Evolutionary conservation across 2,888 invertebrate species (phyloP), one percentile per base, ranked within the genome.

Genomic region (Chloroclysta siterata): DNA sequence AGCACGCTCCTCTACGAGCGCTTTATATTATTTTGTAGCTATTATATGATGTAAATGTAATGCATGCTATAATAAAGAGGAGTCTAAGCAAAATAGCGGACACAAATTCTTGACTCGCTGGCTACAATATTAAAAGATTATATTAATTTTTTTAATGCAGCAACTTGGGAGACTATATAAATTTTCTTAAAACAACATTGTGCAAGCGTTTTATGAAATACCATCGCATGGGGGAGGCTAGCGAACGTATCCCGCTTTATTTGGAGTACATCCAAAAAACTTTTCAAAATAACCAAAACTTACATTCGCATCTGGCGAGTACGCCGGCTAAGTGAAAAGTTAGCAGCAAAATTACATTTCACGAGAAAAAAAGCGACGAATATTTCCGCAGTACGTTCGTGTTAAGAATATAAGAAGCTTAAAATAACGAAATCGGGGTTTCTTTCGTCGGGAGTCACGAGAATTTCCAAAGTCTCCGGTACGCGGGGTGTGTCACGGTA

Each of bases 361-460:
- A 72, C 65, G 72, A 74, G 78, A 79, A 79, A 77, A 78, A 78
- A 76, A 76, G 81, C 77, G 77, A 72, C 71, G 62, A 70, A 74
- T 74, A 77, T 79, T 77, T 76, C 70, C 73, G 68, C 68, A 73
- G 75, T 76, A 76, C 77, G 79, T 73, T 72, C 81, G 81, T 81
- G 83, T 83, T 85, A 87, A 84, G 85, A 86, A 87, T 87, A 84
- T 87, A 87, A 86, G 86, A 81, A 79, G 87, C 85, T 88, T 88
- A 88, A 82, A 85, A 85, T 84, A 87, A 86, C 82, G 81, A 77
- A 83, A 85, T 83, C 81, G 77, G 79, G 76, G 72, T 79, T 82
- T 60, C 60, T 58, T 65, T 60, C 60, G 53, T 63, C 58, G 71
- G 76, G 70, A 75, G 76, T 76, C 76, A 76, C 71, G 76, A 70